Evolutionary conservation across 2,797 vertebrate genomes (phyloP).

Genomic region (Hypotaenidia okinawae): DNA sequence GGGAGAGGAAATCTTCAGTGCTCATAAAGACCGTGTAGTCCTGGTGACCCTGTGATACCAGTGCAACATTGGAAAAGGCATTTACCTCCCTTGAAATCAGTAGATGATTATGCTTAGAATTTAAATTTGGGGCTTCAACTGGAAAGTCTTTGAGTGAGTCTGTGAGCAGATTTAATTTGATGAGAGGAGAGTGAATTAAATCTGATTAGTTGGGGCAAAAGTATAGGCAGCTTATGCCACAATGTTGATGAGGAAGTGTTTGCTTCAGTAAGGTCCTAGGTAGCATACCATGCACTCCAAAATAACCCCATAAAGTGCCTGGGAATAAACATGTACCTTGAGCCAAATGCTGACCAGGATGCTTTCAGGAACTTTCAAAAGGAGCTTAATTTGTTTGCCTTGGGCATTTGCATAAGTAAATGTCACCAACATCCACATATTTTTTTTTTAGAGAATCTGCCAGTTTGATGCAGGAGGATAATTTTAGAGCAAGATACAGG

Average conservation of each 20-base stretch:
- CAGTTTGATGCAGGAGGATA: not conserved
- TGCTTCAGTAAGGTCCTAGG: not conserved
- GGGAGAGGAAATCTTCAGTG: not conserved
- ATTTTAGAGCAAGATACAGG: not conserved
- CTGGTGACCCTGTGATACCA: not conserved
- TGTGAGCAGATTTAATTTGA: not conserved
- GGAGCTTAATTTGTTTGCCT: not conserved
- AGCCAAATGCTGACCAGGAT: not conserved
- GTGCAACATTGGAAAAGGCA: not conserved
- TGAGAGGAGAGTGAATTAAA: not conserved
- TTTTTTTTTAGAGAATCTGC: not conserved
- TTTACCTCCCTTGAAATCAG: not conserved
- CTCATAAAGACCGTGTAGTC: not conserved
- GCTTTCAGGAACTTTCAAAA: not conserved
- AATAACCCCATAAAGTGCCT: not conserved
- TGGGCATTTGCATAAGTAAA: not conserved
- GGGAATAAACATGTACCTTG: not conserved
- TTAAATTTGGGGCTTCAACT: not conserved
- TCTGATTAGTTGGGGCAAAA: not conserved
- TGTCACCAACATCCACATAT: rapidly evolving
- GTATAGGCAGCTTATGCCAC: not conserved
- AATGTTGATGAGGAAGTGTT: not conserved
- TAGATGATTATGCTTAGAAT: not conserved
- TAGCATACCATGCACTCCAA: not conserved
- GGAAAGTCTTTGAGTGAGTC: not conserved